Evolutionary conservation across 2,113 vertebrate genomes (phyloP), one percentile per base, ranked within the genome.

Genomic region (Antennarius striatus): DNA sequence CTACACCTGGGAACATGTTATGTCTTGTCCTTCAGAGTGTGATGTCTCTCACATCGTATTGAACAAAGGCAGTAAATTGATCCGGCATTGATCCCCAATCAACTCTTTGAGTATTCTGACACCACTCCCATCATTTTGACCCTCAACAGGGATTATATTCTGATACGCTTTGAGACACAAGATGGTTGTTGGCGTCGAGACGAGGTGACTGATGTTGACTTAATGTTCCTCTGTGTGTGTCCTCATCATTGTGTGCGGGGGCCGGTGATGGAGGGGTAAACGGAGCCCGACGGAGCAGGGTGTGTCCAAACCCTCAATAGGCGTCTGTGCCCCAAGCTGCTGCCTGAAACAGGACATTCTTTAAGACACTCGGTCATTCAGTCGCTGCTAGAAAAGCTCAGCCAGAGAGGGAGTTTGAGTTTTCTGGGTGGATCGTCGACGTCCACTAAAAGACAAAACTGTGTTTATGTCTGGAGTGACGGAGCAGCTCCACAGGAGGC

Each of bases 281-380:
- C 68, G 51, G 68, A 63, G 68, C 30, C 50, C 32, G 59, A 66
- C 10, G 54, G 77, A 70, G 64, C 78, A 81, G 87, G 87, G 85
- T 79, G 89, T 90, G 89, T 83, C 78, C 75, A 64, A 86, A 82
- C 77, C 84, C 79, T 88, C 81, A 89, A 90, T 88, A 84, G 84
- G 76, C 73, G 79, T 80, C 81, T 90, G 81, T 88, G 71, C 81
- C 88, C 65, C 14, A 55, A 73, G 71, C 76, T 75, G 72, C 77
- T 77, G 75, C 66, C 69, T 75, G 79, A 88, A 88, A 74, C 75
- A 75, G 75, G 79, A 71, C 86, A 83, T 88, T 88, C 72, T 85
- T 80, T 68, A 11, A 53, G 56, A 71, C 48, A 46, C 63, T 15
- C 45, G 39, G 32, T 50, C 56, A 54, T 59, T 54, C 65, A 75